Evolutionary conservation across 2,888 invertebrate species (phyloP), one percentile per base, ranked within the genome.

Genomic region (Tolmerus cingulatus): DNA sequence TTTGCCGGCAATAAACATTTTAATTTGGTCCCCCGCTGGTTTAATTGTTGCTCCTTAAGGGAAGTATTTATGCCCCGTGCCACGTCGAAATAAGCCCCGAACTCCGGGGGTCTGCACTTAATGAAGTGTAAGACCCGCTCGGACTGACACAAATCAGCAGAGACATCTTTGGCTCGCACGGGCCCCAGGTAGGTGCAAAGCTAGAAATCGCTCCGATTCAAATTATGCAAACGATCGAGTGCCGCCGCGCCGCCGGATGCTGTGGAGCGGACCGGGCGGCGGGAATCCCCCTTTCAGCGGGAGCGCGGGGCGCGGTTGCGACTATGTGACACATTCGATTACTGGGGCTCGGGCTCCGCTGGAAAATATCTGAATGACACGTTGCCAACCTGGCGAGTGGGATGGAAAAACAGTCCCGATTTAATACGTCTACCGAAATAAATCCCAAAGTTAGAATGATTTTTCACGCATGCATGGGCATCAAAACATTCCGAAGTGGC

Each of bases 1-100:
- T 88, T 88, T 88, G 88, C 88, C 77, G 82, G 88, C 88, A 88
- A 88, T 88, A 88, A 88, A 87, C 88, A 88, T 88, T 88, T 88
- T 88, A 87, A 88, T 88, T 88, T 88, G 85, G 85, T 86, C 88
- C 57, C 88, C 87, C 85, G 88, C 88, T 87, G 88, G 23, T 87
- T 88, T 88, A 88, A 88, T 87, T 88, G 88, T 87, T 87, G 86
- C 88, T 79, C 74, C 85, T 77, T 84, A 82, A 87, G 82, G 87
- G 37, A 84, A 87, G 74, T 55, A 81, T 87, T 87, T 87, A 87
- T 77, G 51, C 37, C 76, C 55, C 51, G 55, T 86, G 37, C 55
- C 34, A 55, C 19, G 19, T 14, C n/a, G 37, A 86, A 77, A 77
- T 66, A 84, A 66, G 84, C 81, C 66, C 37, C 40, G 74, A 74